phyloP scores from a whole-genome alignment of 2,113 vertebrate genomes.

The Oncorhynchus tshawytscha region DNA sequence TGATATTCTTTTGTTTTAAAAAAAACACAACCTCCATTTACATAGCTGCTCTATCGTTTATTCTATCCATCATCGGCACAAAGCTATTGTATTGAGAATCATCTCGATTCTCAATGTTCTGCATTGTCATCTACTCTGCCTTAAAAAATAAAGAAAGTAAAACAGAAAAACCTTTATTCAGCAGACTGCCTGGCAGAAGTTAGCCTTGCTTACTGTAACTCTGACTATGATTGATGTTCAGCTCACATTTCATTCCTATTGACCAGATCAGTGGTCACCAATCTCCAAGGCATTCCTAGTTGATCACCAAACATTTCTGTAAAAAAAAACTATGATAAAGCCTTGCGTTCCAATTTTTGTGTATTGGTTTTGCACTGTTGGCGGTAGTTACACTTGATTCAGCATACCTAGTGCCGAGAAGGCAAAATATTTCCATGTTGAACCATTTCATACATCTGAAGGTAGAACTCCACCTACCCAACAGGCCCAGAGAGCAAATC shows the following conservation, averaged over 20 bases:
- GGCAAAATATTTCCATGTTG: no score
- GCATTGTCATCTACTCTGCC: slow-evolving; percentile 5
- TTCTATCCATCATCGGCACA: background rate
- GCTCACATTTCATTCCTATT: background rate
- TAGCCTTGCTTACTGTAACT: background rate
- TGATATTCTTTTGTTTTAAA: background rate
- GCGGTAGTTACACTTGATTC: no score
- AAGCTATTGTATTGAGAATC: background rate
- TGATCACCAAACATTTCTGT: no score
- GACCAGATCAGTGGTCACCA: background rate
- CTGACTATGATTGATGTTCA: background rate
- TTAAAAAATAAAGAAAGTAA: background rate
- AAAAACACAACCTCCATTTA: background rate
- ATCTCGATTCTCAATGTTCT: background rate
- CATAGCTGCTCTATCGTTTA: background rate
- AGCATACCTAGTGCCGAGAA: no score
- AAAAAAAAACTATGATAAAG: no score
- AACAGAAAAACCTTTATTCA: background rate
- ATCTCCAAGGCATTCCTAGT: no score
- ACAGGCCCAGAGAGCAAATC: no score
- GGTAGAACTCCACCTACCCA: no score
- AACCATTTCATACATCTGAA: no score
- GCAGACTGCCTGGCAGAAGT: background rate
- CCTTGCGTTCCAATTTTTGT: no score
- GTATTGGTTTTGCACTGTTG: no score